phyloP scores from a whole-genome alignment of 2,113 vertebrate genomes.

The Macquaria ambigua region DNA sequence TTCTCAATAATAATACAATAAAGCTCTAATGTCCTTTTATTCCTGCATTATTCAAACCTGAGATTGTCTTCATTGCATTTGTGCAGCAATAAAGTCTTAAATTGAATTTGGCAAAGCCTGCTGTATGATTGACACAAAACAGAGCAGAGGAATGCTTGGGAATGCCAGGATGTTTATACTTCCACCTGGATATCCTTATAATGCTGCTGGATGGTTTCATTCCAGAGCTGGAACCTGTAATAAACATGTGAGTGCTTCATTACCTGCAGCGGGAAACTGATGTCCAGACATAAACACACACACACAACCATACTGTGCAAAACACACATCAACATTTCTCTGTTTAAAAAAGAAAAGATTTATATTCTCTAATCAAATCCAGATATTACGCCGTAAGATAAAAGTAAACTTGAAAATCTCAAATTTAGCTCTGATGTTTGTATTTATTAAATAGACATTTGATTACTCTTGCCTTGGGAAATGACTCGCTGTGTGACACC shows the following conservation, averaged over 20 bases:
- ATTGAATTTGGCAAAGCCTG: constrained; percentile 6
- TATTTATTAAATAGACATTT: constrained; percentile 18
- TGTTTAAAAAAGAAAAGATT: not conserved
- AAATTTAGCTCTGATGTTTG: constrained; percentile 22
- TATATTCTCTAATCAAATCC: constrained; percentile 18
- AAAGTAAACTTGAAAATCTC: not conserved
- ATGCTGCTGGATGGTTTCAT: constrained; percentile 24
- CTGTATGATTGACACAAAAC: constrained; percentile 39
- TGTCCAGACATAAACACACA: not conserved
- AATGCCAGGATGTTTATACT: constrained; percentile 63
- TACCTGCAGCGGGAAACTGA: constrained; percentile 18
- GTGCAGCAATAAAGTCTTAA: constrained; percentile 58
- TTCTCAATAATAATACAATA: constrained; percentile 69
- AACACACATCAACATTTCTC: constrained; percentile 5
- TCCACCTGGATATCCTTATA: constrained; percentile 53
- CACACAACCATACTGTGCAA: not conserved
- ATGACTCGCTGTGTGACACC: constrained; percentile 13
- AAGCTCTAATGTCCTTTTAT: constrained; percentile 32
- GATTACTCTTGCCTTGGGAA: constrained; percentile 29
- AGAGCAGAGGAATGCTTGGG: constrained; percentile 12
- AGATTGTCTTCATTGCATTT: constrained; percentile 41
- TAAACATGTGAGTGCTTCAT: constrained; percentile 32
- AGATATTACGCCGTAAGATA: not conserved
- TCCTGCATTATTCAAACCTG: constrained; percentile 39
- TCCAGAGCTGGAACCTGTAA: constrained; percentile 29